Evolutionary conservation across 2,888 invertebrate species (phyloP).

Genomic region (Eucera pruinosa): DNA sequence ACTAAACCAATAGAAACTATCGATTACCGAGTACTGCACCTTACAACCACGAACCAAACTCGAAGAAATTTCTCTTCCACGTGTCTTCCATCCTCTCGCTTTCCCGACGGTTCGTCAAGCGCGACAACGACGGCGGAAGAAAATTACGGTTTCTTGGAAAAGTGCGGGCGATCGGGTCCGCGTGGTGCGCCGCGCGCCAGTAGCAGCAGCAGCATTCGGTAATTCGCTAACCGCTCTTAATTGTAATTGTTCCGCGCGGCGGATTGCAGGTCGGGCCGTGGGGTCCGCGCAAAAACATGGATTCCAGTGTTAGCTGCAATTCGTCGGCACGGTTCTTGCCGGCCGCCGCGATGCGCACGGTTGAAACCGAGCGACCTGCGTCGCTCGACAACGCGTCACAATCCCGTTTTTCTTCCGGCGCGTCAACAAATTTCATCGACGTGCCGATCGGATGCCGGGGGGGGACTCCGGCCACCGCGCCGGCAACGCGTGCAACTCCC

Average conservation of each 20-base stretch:
- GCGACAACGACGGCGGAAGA: constrained; percentile 48
- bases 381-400: constrained; percentile 72
- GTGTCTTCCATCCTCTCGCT: constrained; percentile 23
- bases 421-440: constrained; percentile 79
- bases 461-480: constrained; percentile 31
- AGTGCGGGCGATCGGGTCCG: constrained; percentile 22
- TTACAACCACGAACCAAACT: too few relatives aligned
- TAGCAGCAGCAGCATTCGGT: constrained; percentile 80
- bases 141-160: constrained; percentile 67
- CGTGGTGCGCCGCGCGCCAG: constrained; percentile 70
- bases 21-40: too few relatives aligned
- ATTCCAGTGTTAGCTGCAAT: constrained; percentile 83
- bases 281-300: constrained; percentile 78
- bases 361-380: not conserved
- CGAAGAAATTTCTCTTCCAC: not conserved
- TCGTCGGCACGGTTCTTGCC: constrained; percentile 68
- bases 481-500: constrained; percentile 28
- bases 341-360: too few relatives aligned
- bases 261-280: constrained; percentile 78
- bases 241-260: constrained; percentile 83
- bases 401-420: constrained; percentile 75
- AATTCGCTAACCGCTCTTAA: constrained; percentile 84
- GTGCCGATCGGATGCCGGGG: constrained; percentile 70
- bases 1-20: too few relatives aligned
- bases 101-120: constrained; percentile 15